Evolutionary conservation across 2,888 invertebrate genomes (phyloP).

Genomic region (Alviniconcha strummeri): DNA sequence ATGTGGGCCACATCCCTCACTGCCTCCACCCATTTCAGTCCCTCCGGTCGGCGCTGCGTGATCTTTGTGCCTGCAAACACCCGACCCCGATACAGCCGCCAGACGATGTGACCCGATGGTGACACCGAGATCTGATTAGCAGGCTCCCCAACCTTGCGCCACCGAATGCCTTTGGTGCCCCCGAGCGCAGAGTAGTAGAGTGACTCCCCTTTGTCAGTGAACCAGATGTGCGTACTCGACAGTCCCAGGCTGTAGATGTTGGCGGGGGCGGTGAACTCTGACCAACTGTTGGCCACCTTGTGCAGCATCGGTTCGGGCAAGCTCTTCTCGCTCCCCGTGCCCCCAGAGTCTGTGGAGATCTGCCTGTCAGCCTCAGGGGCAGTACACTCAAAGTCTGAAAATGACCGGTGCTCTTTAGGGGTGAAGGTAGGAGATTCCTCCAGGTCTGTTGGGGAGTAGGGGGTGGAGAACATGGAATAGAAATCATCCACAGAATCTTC

Average conservation of each 20-base stretch:
- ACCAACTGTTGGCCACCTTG: constrained; percentile 59
- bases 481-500: constrained; percentile 42
- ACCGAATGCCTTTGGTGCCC: constrained; percentile 65
- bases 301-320: constrained; percentile 25
- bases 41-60: constrained; percentile 66
- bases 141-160: constrained; percentile 69
- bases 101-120: constrained; percentile 72
- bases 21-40: constrained; percentile 73
- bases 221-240: constrained; percentile 72
- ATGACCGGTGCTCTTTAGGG: not conserved
- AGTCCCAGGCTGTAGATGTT: constrained; percentile 67
- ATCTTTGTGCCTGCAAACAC: constrained; percentile 72
- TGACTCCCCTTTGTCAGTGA: constrained; percentile 69
- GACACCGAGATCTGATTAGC: constrained; percentile 70
- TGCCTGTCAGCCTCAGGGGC: not conserved
- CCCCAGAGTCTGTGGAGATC: not conserved
- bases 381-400: constrained; percentile 7
- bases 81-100: constrained; percentile 72
- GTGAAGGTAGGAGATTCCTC: constrained; percentile 31
- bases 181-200: constrained; percentile 69
- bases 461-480: constrained; percentile 39
- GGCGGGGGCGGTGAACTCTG: constrained; percentile 58
- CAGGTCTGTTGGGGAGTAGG: constrained; percentile 28
- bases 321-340: constrained; percentile 3
- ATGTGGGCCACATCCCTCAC: constrained; percentile 72